Evolutionary conservation across 2,888 invertebrate species (phyloP).

Genomic region (Allolobophora icterica): DNA sequence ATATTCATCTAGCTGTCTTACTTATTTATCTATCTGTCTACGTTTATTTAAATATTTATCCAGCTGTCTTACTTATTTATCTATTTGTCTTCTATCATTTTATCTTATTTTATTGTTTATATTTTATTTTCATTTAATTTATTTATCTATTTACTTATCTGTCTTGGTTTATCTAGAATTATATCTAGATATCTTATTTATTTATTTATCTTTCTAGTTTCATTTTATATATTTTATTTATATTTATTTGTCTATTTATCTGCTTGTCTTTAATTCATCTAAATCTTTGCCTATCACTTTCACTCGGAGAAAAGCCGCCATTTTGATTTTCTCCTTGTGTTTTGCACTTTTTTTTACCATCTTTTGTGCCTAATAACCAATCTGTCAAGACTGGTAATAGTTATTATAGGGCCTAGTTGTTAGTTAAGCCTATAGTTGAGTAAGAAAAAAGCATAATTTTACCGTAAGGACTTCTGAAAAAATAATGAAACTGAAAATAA

Average conservation of each 20-base stretch:
- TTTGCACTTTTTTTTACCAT: no score
- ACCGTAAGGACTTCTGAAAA: no score
- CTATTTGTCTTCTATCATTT: neutral
- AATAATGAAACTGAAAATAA: no score
- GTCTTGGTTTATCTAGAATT: neutral
- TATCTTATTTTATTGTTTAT: neutral
- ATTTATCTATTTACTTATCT: neutral
- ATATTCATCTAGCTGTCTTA: no score
- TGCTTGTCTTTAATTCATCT: neutral
- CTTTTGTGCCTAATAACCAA: no score
- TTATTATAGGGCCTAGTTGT: no score
- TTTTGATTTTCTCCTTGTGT: no score
- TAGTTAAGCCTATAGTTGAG: no score
- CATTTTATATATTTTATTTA: neutral
- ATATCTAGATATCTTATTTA: no score
- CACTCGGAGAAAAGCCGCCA: neutral
- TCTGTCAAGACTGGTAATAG: neutral
- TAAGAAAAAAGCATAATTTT: no score
- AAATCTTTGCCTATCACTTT: neutral
- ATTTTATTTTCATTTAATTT: neutral
- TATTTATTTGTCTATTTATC: neutral
- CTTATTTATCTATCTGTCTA: neutral
- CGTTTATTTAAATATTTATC: no score
- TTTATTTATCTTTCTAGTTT: neutral
- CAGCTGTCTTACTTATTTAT: neutral